Evolutionary conservation across 92 coral and sea anemone species (phyloP).

Genomic region (Phenganax stokvisi): DNA sequence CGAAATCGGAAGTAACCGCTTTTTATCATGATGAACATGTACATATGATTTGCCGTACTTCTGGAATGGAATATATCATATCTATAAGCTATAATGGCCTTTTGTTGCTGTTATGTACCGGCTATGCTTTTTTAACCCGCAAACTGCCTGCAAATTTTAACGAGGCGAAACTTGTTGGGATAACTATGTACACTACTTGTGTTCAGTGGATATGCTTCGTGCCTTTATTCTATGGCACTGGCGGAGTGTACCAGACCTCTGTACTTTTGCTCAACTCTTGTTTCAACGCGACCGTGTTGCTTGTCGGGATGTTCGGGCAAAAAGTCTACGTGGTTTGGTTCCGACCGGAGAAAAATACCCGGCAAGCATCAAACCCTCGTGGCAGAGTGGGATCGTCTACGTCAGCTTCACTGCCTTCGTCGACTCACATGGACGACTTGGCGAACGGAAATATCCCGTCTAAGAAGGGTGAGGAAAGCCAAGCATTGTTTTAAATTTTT

Average conservation of each 20-base stretch:
- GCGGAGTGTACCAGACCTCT: slow-evolving; percentile 61
- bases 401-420: not conserved
- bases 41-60: slow-evolving; percentile 73
- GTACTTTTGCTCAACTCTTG: slow-evolving; percentile 68
- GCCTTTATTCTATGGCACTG: slow-evolving; percentile 80
- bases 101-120: slow-evolving; percentile 70
- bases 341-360: slow-evolving; percentile 76
- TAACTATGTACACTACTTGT: slow-evolving; percentile 96
- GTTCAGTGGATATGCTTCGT: slow-evolving; percentile 84
- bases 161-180: slow-evolving; percentile 89
- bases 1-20: slow-evolving; percentile 59
- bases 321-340: slow-evolving; percentile 77
- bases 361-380: slow-evolving; percentile 43
- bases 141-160: slow-evolving; percentile 97
- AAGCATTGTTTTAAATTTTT: slow-evolving; percentile 7
- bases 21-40: slow-evolving; percentile 71
- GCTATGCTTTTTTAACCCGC: slow-evolving; percentile 87
- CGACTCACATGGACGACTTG: not conserved
- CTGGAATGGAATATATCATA: slow-evolving; percentile 60
- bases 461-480: slow-evolving; percentile 22
- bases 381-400: slow-evolving; percentile 11
- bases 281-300: slow-evolving; percentile 83
- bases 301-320: slow-evolving; percentile 87
- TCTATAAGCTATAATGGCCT: slow-evolving; percentile 78
- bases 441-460: not conserved